Conservation (phyloP, 2,888 invertebrate genomes). For the Mesoligia furuncula region DNA sequence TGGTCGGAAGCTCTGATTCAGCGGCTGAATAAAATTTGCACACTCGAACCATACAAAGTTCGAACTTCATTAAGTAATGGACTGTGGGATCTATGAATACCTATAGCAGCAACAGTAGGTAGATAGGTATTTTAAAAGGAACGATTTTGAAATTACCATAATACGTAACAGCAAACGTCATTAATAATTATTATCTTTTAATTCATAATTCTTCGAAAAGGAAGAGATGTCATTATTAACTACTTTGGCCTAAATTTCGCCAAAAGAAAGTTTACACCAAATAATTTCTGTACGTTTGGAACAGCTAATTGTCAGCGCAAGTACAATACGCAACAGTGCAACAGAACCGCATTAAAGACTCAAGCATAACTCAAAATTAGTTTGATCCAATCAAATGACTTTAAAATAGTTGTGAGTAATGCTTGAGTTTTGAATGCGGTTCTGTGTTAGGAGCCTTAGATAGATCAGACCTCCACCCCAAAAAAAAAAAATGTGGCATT, state of each 20-base stretch:
- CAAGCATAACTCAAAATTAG: neutral
- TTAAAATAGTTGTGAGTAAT: neutral
- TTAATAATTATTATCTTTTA: neutral
- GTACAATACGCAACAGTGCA: neutral
- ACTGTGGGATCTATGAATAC: neutral
- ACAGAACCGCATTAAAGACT: neutral
- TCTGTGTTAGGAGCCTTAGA: neutral
- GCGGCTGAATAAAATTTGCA: conserved; percentile 30
- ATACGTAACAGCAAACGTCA: neutral
- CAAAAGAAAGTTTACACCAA: neutral
- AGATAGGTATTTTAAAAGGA: neutral
- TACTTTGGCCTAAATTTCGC: no score
- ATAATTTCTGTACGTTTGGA: no score
- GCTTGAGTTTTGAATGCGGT: neutral
- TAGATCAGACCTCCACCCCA: neutral
- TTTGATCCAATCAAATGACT: neutral
- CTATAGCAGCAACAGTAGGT: neutral
- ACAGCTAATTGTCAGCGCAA: neutral
- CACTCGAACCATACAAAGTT: conserved; percentile 16
- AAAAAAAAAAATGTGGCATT: neutral
- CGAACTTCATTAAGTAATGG: conserved; percentile 29
- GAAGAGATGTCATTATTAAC: no score
- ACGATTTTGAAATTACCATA: neutral
- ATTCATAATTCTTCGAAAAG: neutral
- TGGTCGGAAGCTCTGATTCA: conserved; percentile 22